Percentiles rank a stretch among this genome's conserved stretches.
These are phyloP conservation scores for Troides aeacus DNA, from an alignment of 2,888 invertebrate species.

Conservation along the genomic window DNA sequence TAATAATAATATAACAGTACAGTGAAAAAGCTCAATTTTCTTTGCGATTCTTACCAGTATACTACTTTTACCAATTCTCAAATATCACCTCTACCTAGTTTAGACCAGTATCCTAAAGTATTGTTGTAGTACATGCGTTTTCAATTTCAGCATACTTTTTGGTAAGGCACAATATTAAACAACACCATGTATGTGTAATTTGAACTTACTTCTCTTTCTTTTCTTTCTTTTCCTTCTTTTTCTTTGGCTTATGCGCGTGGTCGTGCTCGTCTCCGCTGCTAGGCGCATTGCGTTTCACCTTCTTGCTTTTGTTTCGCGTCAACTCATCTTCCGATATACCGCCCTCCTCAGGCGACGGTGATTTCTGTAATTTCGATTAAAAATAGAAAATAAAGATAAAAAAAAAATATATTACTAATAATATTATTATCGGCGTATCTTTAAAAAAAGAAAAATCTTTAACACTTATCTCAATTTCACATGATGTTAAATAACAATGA, in stretches of 20 bases:
- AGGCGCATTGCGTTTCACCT: slow-evolving; percentile 68
- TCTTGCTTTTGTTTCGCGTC: slow-evolving; percentile 63
- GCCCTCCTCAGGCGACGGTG: slow-evolving; percentile 69
- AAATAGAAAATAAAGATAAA: not conserved
- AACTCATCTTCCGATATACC: slow-evolving; percentile 71
- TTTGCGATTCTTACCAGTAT: too few relatives aligned
- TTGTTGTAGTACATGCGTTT: too few relatives aligned
- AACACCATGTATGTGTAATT: not conserved
- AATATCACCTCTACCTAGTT: too few relatives aligned
- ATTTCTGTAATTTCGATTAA: slow-evolving; percentile 46
- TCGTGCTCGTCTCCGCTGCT: slow-evolving; percentile 56
- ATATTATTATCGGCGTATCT: too few relatives aligned
- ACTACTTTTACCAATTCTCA: too few relatives aligned
- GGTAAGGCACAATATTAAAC: not conserved
- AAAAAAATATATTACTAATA: too few relatives aligned
- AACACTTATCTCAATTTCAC: not conserved
- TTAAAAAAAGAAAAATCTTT: too few relatives aligned
- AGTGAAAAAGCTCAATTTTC: too few relatives aligned
- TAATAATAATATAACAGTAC: too few relatives aligned
- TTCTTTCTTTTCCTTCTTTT: slow-evolving; percentile 75
- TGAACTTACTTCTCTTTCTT: slow-evolving; percentile 64
- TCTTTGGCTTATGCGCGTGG: slow-evolving; percentile 65
- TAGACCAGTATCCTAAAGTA: too few relatives aligned
- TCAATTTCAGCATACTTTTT: too few relatives aligned
- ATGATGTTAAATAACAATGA: not conserved